phyloP scores from a whole-genome alignment of 1,140 invertebrate species.

The Drosophila pseudoananassae region DNA sequence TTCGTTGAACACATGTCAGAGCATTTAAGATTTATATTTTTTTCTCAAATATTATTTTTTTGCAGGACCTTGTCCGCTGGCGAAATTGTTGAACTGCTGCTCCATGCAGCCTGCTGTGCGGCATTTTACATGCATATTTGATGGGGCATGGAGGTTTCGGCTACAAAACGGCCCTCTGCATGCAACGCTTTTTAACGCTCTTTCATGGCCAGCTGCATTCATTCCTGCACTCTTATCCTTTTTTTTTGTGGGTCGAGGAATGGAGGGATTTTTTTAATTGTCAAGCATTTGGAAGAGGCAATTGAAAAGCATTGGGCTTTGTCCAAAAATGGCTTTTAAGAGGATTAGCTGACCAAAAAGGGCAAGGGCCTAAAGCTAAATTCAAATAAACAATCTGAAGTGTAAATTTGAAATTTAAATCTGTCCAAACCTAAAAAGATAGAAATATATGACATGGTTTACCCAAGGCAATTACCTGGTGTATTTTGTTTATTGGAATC shows the following conservation, averaged over 20 bases:
- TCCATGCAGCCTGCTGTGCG: conserved; percentile 23
- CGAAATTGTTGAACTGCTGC: conserved; percentile 44
- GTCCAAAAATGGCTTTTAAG: conserved; percentile 39
- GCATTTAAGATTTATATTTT: conserved; percentile 74
- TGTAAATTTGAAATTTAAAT: not conserved
- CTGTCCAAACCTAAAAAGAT: not conserved
- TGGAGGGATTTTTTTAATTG: conserved; percentile 56
- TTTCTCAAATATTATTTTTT: conserved; percentile 22
- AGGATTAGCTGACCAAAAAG: conserved; percentile 20
- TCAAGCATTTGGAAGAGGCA: conserved; percentile 41
- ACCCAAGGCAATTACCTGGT: not conserved
- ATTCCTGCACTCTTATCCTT: conserved; percentile 1
- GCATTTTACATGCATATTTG: conserved; percentile 56
- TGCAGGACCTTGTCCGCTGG: conserved; percentile 17
- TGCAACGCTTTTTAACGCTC: conserved; percentile 63
- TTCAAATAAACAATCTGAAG: not conserved
- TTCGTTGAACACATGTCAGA: conserved; percentile 71
- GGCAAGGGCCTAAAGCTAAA: not conserved
- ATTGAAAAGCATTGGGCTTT: conserved; percentile 63
- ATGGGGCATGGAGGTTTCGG: conserved; percentile 24
- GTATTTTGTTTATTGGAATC: conserved; percentile 1
- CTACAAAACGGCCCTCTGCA: conserved; percentile 32
- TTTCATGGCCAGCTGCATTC: conserved; percentile 74
- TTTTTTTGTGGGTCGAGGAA: not conserved
- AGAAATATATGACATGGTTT: not conserved